phyloP scores from a whole-genome alignment of 2,888 invertebrate genomes.

The Strigamia maritima region DNA sequence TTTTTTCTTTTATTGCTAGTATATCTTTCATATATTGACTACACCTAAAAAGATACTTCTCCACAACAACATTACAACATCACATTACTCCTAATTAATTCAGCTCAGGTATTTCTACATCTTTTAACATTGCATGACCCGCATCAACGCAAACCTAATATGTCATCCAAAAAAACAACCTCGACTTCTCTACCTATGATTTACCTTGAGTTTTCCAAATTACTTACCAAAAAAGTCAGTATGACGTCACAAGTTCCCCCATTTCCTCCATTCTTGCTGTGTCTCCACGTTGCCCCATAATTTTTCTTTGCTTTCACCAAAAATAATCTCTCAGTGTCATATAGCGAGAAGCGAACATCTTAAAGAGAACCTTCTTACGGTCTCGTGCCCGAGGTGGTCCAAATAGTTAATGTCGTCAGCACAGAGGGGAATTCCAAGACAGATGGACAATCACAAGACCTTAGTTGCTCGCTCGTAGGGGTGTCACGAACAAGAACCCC shows the following conservation, averaged over 20 bases:
- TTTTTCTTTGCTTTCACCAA: not conserved
- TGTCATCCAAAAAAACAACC: not conserved
- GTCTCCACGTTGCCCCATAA: not conserved
- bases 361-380: not conserved
- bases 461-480: conserved; percentile 16
- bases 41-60: no score
- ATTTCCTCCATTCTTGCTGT: not conserved
- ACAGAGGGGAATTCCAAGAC: conserved; percentile 2
- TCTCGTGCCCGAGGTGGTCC: conserved; percentile 11
- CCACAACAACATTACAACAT: not conserved
- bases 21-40: no score
- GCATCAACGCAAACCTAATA: not conserved
- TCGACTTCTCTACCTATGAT: no score
- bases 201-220: not conserved
- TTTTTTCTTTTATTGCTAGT: not conserved
- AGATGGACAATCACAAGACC: conserved; percentile 11
- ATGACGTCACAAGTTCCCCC: not conserved
- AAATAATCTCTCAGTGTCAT: not conserved
- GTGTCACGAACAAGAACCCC: conserved; percentile 16
- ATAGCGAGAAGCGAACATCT: not conserved
- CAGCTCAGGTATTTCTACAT: not conserved
- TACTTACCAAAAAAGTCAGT: not conserved
- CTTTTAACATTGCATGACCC: not conserved
- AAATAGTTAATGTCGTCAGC: not conserved
- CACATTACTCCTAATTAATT: not conserved